Evolutionary conservation across 2,113 vertebrate species (phyloP).

Genomic region (Sylvicapra grimmia): DNA sequence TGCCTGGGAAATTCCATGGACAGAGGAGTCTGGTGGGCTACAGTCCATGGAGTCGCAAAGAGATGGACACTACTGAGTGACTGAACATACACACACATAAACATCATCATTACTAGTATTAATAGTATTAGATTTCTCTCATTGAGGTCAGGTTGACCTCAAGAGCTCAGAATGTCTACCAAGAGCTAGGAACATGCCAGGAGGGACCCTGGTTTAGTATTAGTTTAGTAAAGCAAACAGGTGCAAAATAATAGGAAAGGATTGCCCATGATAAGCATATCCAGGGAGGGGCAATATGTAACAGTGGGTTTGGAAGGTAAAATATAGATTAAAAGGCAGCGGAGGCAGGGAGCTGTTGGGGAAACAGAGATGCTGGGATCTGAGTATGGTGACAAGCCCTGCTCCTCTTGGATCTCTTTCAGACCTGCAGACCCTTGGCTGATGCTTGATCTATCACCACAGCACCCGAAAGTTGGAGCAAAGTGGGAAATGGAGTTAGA

Average conservation of each 20-base stretch:
- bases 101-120: not conserved
- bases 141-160: not conserved
- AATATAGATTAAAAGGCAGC: not conserved
- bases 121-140: not conserved
- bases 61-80: not conserved
- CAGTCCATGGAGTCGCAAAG: not conserved
- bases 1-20: not conserved
- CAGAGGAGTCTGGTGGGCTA: not conserved
- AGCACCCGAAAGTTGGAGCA: not conserved
- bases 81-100: not conserved
- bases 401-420: slow-evolving; percentile 45
- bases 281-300: not conserved
- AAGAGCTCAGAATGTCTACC: not conserved
- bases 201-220: not conserved
- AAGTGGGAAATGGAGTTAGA: not conserved
- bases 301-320: not conserved
- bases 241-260: not conserved
- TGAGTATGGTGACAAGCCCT: not conserved
- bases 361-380: not conserved
- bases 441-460: not conserved
- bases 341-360: not conserved
- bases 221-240: not conserved
- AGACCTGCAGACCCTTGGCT: slow-evolving; percentile 64
- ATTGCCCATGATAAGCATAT: accelerated
- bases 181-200: not conserved